A percentile compares a stretch with the other conserved stretches of the same genome.
These are phyloP conservation scores for Balanococcus diminutus DNA, from an alignment of 2,888 invertebrate species.

Conservation along the genomic window DNA sequence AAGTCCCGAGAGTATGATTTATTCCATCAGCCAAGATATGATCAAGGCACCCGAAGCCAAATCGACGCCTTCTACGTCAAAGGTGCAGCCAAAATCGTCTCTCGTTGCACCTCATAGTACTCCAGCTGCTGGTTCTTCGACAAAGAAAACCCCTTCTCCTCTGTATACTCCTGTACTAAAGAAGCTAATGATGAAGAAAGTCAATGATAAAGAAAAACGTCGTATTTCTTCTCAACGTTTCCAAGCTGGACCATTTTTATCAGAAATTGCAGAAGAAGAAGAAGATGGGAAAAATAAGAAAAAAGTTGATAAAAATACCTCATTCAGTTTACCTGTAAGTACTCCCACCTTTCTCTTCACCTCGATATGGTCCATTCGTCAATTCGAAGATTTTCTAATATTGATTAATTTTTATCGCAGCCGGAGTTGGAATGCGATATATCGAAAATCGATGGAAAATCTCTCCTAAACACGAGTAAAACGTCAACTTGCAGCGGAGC, in stretches of 20 bases:
- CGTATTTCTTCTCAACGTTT: conserved; percentile 36
- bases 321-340: conserved; percentile 32
- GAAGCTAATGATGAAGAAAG: conserved; percentile 16
- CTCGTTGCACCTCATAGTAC: background rate
- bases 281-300: background rate
- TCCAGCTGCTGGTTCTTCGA: background rate
- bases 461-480: background rate
- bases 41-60: background rate
- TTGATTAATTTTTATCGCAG: conserved; percentile 27
- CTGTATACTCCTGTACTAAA: conserved; percentile 28
- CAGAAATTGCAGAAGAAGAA: conserved; percentile 36
- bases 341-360: background rate
- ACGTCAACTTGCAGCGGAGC: conserved; percentile 1
- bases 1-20: conserved; percentile 4
- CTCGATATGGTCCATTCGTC: background rate
- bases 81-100: too few relatives aligned
- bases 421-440: conserved; percentile 44
- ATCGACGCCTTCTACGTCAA: background rate
- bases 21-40: background rate
- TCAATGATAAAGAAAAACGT: background rate
- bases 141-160: conserved; percentile 36
- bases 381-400: background rate
- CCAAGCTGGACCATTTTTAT: background rate
- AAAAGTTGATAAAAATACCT: background rate
- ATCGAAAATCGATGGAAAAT: conserved; percentile 31